Evolutionary conservation across 37 sponge, comb jelly and placozoan species (phyloP).

Genomic region (Cliona cf. orientalis): DNA sequence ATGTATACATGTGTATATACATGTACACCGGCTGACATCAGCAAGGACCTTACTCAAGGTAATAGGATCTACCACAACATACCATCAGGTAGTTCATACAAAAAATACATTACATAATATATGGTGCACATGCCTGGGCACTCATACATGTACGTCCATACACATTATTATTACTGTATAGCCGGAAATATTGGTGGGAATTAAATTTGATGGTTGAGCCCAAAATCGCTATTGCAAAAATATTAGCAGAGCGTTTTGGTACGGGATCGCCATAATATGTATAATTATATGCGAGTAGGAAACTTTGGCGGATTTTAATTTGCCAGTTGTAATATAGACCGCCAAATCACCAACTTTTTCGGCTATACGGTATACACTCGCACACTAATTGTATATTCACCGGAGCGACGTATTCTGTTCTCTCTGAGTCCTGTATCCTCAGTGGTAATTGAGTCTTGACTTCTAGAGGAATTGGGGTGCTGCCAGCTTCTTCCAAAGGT

Average conservation of each 20-base stretch:
- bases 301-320: no score
- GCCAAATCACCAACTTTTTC: no score
- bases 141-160: neutral
- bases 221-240: no score
- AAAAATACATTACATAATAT: conserved; percentile 1
- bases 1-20: neutral
- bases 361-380: neutral
- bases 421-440: conserved; percentile 61
- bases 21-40: neutral
- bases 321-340: no score
- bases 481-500: neutral
- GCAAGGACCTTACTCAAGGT: neutral
- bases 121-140: neutral
- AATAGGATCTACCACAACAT: no score
- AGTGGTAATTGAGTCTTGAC: conserved; percentile 40
- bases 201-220: no score
- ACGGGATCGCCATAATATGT: no score
- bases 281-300: no score
- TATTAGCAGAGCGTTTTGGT: no score
- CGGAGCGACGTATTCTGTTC: conserved; percentile 73
- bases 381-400: conserved; percentile 12
- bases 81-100: neutral
- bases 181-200: no score
- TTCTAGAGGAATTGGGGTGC: conserved; percentile 1
- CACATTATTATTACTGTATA: neutral